Evolutionary conservation across 2,113 vertebrate species (phyloP).

Genomic region (cattle (Bos taurus)): ARS-UCD2.0 NC_037346.1:62173001-62173500

Average conservation of each 20-base stretch:
- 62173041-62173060: rapidly evolving
- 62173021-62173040: rapidly evolving
- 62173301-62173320: no score
- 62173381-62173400: no score
- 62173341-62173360: rapidly evolving
- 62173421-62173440: background rate
- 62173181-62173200: rapidly evolving
- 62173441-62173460: background rate
- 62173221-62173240: rapidly evolving
- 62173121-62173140: background rate
- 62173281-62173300: background rate
- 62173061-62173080: rapidly evolving
- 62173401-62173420: no score
- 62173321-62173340: background rate
- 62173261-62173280: background rate
- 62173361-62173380: background rate
- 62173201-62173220: background rate
- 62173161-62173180: background rate
- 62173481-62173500: no score
- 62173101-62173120: background rate
- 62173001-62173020: rapidly evolving
- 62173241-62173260: rapidly evolving
- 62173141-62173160: background rate
- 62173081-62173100: background rate
- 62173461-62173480: background rate